Base-by-base conservation (phyloP, 1,140 invertebrate genomes). In the Archivesica marissinica region DNA sequence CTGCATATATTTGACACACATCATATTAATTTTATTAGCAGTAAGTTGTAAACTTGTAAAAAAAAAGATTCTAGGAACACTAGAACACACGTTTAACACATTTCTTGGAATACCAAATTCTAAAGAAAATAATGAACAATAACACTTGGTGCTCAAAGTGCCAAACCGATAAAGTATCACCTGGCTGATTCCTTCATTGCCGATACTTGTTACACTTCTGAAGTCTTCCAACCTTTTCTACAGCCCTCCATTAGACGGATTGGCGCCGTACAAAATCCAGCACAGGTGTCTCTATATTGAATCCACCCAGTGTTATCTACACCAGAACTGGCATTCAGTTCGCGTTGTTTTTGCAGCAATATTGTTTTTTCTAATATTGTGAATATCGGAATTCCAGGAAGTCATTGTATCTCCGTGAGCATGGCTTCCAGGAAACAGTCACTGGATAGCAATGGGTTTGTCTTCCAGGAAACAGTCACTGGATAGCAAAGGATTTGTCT, bases 271-370 rank as follows among this genome's bases (percentile, higher is more conserved):
- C 23, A 30, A 52, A 72, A 72, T 72, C 68, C 68, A 44, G 68
- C 68, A 72, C 68, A 72, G 68, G 68, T 72, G 68, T 72, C 68
- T 72, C 2, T 33, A 72, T 44, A 44, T 44, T 72, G 41, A 72
- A 52, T 23, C 68, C 68, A 41, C 68, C 68, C 68, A 15, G 15
- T 47, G n/a, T 47, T 72, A 72, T 68, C 35, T 72, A 72, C 33
- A 72, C 50, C 44, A 47, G 20, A n/a, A 47, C 68, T 72, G 68
- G 41, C 23, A 72, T 50, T 72, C 33, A 70, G n/a, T 41, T 59
- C 54, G 15, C 1, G 20, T 6, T 56, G 68, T 72, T 47, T 72
- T 72, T 72, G n/a, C 28, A 47, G 44, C 6, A 50, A 47, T 11
- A 9, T 28, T 59, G 25, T 17, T 7, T 59, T 59, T 52, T 52